Percentiles rank a stretch among this genome's conserved stretches.
phyloP scores from a whole-genome alignment of 2,888 invertebrate species.

The Furcula furcula region DNA sequence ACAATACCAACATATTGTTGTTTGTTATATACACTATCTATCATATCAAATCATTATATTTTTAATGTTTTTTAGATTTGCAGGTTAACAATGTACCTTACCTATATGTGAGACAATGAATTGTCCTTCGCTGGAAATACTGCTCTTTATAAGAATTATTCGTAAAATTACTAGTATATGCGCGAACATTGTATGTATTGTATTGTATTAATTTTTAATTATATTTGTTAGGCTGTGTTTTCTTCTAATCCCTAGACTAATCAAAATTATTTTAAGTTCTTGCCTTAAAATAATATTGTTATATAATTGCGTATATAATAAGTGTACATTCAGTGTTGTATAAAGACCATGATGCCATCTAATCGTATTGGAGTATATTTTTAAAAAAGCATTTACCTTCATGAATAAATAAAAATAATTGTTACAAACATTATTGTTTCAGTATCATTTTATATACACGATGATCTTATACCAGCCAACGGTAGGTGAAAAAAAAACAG shows the following conservation, averaged over 20 bases:
- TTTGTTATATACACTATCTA: too few species aligned
- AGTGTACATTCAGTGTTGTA: slow-evolving; percentile 68
- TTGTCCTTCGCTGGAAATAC: too few species aligned
- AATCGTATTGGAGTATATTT: slow-evolving; percentile 63
- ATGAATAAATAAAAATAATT: slow-evolving; percentile 50
- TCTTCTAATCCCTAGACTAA: slow-evolving; percentile 16
- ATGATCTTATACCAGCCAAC: too few species aligned
- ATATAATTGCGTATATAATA: slow-evolving; percentile 45
- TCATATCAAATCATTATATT: too few species aligned
- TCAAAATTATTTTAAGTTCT: slow-evolving; percentile 49
- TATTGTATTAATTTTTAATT: slow-evolving; percentile 12
- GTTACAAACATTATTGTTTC: slow-evolving; percentile 7
- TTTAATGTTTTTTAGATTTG: too few species aligned
- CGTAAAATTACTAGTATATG: too few species aligned
- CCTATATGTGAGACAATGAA: too few species aligned
- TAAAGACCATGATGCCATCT: slow-evolving; percentile 70
- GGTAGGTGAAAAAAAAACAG: too few species aligned
- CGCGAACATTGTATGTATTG: too few species aligned
- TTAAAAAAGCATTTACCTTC: slow-evolving; percentile 71
- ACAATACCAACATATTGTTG: too few species aligned
- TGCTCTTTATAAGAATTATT: too few species aligned
- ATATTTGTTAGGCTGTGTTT: slow-evolving; percentile 33
- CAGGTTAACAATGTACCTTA: too few species aligned
- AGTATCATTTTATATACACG: slow-evolving; percentile 2
- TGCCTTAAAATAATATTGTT: slow-evolving; percentile 58